These are phyloP conservation scores for Microtus richardsoni DNA, from an alignment of 2,113 vertebrate species.

Conservation along the genomic window DNA sequence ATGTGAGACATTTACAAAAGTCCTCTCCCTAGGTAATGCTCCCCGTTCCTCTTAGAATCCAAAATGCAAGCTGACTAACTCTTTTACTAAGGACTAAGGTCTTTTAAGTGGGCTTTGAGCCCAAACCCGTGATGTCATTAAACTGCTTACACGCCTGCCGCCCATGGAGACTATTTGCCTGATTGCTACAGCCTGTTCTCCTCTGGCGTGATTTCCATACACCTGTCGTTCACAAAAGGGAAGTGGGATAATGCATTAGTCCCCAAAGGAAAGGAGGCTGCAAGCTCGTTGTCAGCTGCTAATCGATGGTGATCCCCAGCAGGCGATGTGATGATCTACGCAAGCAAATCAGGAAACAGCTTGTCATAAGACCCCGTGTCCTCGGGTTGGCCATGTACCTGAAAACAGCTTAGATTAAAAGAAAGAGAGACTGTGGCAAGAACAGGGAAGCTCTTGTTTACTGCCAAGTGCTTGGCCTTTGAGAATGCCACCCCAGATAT, in stretches of 20 bases:
- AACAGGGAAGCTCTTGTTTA: not conserved
- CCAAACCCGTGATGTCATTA: slow-evolving; percentile 4
- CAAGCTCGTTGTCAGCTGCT: slow-evolving; percentile 11
- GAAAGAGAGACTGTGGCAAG: not conserved
- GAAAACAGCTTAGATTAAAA: not conserved
- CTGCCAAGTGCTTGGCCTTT: not conserved
- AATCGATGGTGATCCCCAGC: not conserved
- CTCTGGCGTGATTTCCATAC: not conserved
- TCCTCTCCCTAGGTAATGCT: slow-evolving; percentile 51
- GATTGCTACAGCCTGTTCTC: not conserved
- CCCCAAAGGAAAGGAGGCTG: not conserved
- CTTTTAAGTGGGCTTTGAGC: slow-evolving; percentile 40
- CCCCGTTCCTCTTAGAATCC: slow-evolving; percentile 33
- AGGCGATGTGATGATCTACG: not conserved
- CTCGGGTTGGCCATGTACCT: not conserved
- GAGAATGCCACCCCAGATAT: not conserved
- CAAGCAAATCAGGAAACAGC: not conserved
- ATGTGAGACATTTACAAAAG: slow-evolving; percentile 55
- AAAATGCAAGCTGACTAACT: slow-evolving; percentile 34
- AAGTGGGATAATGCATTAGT: slow-evolving; percentile 2
- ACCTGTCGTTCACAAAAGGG: slow-evolving; percentile 28
- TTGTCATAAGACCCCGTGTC: not conserved
- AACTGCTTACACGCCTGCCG: not conserved
- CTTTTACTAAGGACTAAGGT: not conserved
- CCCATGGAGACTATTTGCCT: not conserved